These are phyloP conservation scores for Labeo catla DNA, from an alignment of 2,113 vertebrate genomes.

Conservation along the genomic window DNA sequence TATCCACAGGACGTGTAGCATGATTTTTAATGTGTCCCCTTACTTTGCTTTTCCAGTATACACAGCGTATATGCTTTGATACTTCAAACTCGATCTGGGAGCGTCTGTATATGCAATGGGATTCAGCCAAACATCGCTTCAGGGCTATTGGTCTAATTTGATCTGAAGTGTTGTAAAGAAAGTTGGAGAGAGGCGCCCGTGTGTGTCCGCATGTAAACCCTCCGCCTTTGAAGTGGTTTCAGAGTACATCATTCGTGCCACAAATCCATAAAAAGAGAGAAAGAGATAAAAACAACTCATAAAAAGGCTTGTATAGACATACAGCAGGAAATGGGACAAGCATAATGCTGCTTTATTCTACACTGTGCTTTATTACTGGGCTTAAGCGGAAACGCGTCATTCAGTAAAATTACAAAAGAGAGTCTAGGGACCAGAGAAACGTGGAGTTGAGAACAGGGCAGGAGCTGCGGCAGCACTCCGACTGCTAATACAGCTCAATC, in stretches of 20 bases:
- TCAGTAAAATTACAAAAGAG: conserved; percentile 99
- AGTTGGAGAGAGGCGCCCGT: neutral
- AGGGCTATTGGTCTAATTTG: conserved; percentile 32
- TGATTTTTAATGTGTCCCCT: neutral
- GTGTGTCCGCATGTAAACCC: neutral
- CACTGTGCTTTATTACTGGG: conserved; percentile 99
- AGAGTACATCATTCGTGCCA: conserved; percentile 27
- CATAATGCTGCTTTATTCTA: conserved; percentile 83
- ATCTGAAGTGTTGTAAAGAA: conserved; percentile 27
- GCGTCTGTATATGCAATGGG: neutral
- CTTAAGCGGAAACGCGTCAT: conserved; percentile 99
- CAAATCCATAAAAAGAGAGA: conserved; percentile 36
- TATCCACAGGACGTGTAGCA: neutral
- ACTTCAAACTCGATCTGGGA: conserved; percentile 13
- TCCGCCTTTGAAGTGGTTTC: conserved; percentile 20
- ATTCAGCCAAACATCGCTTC: conserved; percentile 34
- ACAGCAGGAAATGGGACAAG: conserved; percentile 66
- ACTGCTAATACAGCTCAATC: conserved; percentile 82
- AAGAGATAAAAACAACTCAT: conserved; percentile 39
- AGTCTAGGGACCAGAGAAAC: conserved; percentile 93
- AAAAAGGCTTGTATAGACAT: conserved; percentile 45
- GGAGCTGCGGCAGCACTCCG: conserved; percentile 81
- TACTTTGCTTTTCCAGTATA: conserved; percentile 1
- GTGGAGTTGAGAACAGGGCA: conserved; percentile 88
- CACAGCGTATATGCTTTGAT: conserved; percentile 21